These are phyloP conservation scores for Anarhynchus alexandrinus DNA, from an alignment of 2,113 vertebrate species.

Conservation along the genomic window DNA sequence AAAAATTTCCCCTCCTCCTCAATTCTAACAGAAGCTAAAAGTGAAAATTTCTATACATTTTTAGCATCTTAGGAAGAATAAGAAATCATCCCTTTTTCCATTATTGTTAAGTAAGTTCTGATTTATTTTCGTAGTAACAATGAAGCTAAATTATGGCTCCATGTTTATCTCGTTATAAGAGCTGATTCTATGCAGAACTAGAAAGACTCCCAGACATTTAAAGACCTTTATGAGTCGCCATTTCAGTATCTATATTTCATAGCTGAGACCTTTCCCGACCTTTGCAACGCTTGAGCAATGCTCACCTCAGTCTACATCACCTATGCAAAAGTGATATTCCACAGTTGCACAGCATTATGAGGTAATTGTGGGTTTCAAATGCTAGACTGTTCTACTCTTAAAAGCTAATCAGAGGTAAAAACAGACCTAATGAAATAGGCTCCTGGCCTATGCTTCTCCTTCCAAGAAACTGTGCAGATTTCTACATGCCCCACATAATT, in stretches of 20 bases:
- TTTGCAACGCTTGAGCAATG: not conserved
- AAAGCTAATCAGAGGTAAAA: not conserved
- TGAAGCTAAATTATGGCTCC: not conserved
- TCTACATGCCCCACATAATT: not conserved
- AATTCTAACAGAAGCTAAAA: not conserved
- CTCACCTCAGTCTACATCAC: not conserved
- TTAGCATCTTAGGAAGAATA: not conserved
- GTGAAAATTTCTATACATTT: not conserved
- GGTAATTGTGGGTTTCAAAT: not conserved
- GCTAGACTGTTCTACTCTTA: not conserved
- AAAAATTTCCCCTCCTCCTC: not conserved
- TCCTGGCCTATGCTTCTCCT: not conserved
- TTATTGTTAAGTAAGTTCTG: not conserved
- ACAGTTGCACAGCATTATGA: not conserved
- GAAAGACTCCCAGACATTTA: not conserved
- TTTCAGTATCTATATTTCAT: not conserved
- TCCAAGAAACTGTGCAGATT: not conserved
- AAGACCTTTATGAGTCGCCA: not conserved
- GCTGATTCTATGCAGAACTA: not conserved
- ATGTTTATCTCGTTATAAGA: not conserved
- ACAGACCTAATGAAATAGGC: not conserved
- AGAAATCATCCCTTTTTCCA: not conserved
- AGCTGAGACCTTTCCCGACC: not conserved
- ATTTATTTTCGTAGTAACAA: not conserved
- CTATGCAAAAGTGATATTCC: not conserved